A percentile compares a stretch with the other conserved stretches of the same genome.
Conservation (phyloP, 1,140 invertebrate species). For the Danaus plexippus region DNA sequence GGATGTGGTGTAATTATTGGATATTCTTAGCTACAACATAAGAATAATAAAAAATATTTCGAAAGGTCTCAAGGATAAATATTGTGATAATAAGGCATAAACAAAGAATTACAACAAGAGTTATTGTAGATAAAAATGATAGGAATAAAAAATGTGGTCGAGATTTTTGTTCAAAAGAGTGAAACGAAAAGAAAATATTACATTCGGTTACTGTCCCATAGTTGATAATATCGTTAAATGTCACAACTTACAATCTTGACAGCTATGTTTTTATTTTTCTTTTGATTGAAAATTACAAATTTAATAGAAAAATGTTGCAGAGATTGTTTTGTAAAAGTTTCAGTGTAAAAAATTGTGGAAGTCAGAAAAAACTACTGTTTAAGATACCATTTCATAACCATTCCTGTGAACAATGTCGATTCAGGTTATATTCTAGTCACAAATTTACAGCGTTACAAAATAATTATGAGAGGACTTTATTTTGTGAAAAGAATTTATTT, state of each 20-base stretch:
- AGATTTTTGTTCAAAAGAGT: too few relatives aligned
- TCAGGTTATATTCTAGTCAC: slow-evolving; percentile 56
- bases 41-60: too few relatives aligned
- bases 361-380: slow-evolving; percentile 39
- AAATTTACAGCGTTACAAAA: slow-evolving; percentile 45
- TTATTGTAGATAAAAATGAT: too few relatives aligned
- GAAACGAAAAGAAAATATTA: too few relatives aligned
- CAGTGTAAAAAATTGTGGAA: slow-evolving; percentile 46
- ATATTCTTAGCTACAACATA: too few relatives aligned
- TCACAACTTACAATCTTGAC: slow-evolving; percentile 4
- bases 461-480: slow-evolving; percentile 49
- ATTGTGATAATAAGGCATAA: too few relatives aligned
- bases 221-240: too few relatives aligned
- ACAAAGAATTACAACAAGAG: too few relatives aligned
- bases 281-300: slow-evolving; percentile 36
- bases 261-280: slow-evolving; percentile 34
- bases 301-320: slow-evolving; percentile 51
- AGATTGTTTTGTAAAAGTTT: slow-evolving; percentile 46
- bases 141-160: too few relatives aligned
- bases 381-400: slow-evolving; percentile 30
- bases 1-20: too few relatives aligned
- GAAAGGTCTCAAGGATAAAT: too few relatives aligned
- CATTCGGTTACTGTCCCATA: too few relatives aligned
- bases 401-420: slow-evolving; percentile 52
- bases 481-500: slow-evolving; percentile 32